Conservation (phyloP, 2,113 vertebrate genomes). For the Alosa alosa region DNA sequence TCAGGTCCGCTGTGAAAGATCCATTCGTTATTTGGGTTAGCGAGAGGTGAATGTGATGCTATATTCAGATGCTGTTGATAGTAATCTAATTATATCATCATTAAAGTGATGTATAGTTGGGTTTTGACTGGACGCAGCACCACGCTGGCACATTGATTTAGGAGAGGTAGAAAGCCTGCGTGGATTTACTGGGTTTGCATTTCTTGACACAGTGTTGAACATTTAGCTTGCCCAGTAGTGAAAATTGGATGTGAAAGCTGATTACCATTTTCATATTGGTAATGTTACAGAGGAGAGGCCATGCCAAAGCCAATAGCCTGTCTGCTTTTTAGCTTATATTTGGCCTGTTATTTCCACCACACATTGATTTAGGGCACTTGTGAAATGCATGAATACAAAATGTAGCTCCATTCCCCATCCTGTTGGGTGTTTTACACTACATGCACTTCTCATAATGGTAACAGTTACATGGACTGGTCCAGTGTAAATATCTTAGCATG, state of each 20-base stretch:
- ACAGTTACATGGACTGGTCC: not conserved
- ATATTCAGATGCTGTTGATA: constrained; percentile 17
- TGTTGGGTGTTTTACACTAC: not conserved
- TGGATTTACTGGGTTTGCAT: constrained; percentile 27
- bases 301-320: not conserved
- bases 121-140: constrained; percentile 20
- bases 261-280: not conserved
- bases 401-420: not conserved
- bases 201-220: not conserved
- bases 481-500: constrained; percentile 10
- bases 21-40: not conserved
- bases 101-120: constrained; percentile 31
- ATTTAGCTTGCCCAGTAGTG: constrained; percentile 30
- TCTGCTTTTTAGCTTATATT: constrained; percentile 3
- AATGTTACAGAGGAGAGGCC: not conserved
- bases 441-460: not conserved
- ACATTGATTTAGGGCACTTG: not conserved
- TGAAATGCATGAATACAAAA: not conserved
- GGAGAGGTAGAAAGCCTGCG: constrained; percentile 20
- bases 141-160: constrained; percentile 30
- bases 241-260: constrained; percentile 22
- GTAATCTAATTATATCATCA: constrained; percentile 30
- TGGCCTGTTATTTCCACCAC: not conserved
- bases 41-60: not conserved
- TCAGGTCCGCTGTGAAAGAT: not conserved